Evolutionary conservation across 2,888 invertebrate genomes (phyloP), one percentile per base, ranked within the genome.

Genomic region (Drosophila kanekoi): DNA sequence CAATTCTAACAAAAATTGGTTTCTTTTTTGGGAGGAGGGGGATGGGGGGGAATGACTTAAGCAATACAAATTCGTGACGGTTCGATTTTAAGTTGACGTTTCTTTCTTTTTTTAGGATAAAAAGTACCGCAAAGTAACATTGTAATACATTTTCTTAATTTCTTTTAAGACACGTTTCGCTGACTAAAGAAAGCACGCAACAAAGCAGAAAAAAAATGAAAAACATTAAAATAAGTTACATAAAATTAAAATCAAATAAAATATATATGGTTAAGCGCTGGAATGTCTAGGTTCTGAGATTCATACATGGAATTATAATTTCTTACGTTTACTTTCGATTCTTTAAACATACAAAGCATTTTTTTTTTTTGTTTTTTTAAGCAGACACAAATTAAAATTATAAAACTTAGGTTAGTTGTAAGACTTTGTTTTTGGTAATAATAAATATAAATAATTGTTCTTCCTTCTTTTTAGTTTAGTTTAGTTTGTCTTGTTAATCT

Each of bases 91-190:
- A 57, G 68, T 67, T 64, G 52, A 61, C 60, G 63, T 53, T 52
- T 56, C 48, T 23, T 57, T 62, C 41, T 51, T 48, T 18, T 18
- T 65, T 66, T 81, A 79, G 85, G 73, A 87, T 76, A 67, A 57
- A 45, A 57, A 59, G 72, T 74, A 74, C 77, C 77, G 77, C 51
- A 62, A 62, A 58, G 59, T 63, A 88, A 85, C 89, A 86, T 79
- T 89, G 89, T 77, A 75, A 86, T 82, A 86, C 74, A 73, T 18
- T 23, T 51, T 1, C n/a, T 40, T 44, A 13, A 13, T 38, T 38
- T 60, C 62, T 66, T 77, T 78, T 82, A 87, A 82, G 82, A 87
- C 82, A 82, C 87, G 79, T 81, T 85, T 76, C 65, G 85, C 79
- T 76, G 72, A 72, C 61, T 60, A 57, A 70, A 48, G 51, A 72